Conservation (phyloP, 2,113 vertebrate species). For the Chionodraco myersi region DNA sequence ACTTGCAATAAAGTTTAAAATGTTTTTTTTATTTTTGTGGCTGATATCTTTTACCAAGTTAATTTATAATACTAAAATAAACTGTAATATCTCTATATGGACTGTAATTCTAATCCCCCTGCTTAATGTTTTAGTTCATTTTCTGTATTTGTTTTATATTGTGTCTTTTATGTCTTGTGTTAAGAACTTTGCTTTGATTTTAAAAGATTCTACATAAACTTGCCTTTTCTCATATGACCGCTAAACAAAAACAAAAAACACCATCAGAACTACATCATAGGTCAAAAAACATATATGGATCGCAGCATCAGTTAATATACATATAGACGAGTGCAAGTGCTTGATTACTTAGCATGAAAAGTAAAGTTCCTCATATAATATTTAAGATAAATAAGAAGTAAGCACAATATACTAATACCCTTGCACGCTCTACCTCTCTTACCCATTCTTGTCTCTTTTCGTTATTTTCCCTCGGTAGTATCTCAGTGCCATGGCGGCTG, state of each 20-base stretch:
- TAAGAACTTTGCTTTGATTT: background rate
- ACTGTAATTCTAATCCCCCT: background rate
- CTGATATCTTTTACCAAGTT: background rate
- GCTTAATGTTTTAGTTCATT: background rate
- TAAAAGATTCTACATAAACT: background rate
- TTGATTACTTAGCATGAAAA: background rate
- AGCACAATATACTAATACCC: background rate
- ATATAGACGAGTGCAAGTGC: too few species aligned
- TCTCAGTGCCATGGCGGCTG: conserved; percentile 83
- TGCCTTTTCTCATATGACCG: too few species aligned
- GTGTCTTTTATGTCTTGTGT: background rate
- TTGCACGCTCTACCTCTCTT: background rate
- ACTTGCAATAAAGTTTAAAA: background rate
- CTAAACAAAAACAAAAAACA: background rate
- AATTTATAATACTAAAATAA: background rate
- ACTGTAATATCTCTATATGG: background rate
- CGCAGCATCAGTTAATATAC: background rate
- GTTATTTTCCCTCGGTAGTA: conserved; percentile 59
- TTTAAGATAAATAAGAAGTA: background rate
- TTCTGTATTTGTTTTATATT: background rate
- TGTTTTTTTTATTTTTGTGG: background rate
- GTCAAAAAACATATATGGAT: background rate
- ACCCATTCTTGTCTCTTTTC: background rate
- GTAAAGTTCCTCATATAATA: background rate
- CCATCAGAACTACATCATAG: background rate